Conservation (phyloP, 2,113 vertebrate genomes). For the Chaetodon trifascialis region DNA sequence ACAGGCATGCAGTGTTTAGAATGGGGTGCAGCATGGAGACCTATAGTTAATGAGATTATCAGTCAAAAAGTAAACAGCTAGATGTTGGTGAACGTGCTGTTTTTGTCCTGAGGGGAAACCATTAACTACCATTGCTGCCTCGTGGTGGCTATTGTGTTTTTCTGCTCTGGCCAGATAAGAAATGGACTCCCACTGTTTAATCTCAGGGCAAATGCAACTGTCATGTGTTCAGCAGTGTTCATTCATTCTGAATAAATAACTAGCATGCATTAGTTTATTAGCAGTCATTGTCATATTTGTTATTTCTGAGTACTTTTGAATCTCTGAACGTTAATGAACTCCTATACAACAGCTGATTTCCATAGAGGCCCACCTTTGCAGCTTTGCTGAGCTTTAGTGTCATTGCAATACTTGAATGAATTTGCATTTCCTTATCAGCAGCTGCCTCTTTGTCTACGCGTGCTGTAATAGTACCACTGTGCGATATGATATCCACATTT, state of each 20-base stretch:
- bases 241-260: neutral
- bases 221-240: neutral
- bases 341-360: slow-evolving; percentile 44
- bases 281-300: neutral
- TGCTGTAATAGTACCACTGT: slow-evolving; percentile 49
- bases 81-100: slow-evolving; percentile 37
- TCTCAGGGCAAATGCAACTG: slow-evolving; percentile 32
- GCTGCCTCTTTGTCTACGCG: slow-evolving; percentile 36
- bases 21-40: neutral
- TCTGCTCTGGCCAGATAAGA: slow-evolving; percentile 42
- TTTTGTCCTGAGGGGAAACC: slow-evolving; percentile 33
- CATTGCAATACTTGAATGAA: slow-evolving; percentile 67
- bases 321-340: slow-evolving; percentile 44
- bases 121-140: slow-evolving; percentile 27
- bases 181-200: slow-evolving; percentile 33
- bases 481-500: slow-evolving; percentile 66
- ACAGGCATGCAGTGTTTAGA: neutral
- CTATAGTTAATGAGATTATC: slow-evolving; percentile 58
- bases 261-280: slow-evolving; percentile 10
- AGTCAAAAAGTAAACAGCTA: slow-evolving; percentile 42
- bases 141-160: slow-evolving; percentile 24
- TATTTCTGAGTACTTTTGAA: slow-evolving; percentile 4
- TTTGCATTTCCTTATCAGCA: slow-evolving; percentile 70
- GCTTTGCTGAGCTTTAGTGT: slow-evolving; percentile 49
- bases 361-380: slow-evolving; percentile 42